These are phyloP conservation scores for Ariopsis seemanni DNA, from an alignment of 2,113 vertebrate genomes.

Conservation along the genomic window DNA sequence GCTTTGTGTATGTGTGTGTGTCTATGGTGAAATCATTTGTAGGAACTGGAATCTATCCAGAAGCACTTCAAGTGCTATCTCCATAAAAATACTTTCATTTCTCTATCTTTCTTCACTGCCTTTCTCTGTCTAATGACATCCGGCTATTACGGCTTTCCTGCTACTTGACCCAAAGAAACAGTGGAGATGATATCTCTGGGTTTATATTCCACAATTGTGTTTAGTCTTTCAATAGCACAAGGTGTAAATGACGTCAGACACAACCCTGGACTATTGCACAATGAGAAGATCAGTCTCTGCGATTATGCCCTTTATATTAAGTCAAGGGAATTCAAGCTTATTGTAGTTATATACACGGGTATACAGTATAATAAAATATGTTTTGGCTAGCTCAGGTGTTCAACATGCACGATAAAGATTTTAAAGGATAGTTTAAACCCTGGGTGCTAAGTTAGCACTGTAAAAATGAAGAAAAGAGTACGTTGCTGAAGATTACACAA, in stretches of 20 bases:
- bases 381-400: not conserved
- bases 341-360: not conserved
- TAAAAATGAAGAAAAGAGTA: not conserved
- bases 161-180: constrained; percentile 3
- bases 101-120: not conserved
- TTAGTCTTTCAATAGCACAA: not conserved
- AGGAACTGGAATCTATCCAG: constrained; percentile 1
- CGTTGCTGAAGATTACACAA: not conserved
- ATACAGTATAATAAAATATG: not conserved
- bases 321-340: not conserved
- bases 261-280: not conserved
- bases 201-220: not conserved
- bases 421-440: not conserved
- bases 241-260: not conserved
- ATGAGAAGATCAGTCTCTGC: not conserved
- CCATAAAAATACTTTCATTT: not conserved
- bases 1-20: not conserved
- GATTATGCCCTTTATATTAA: not conserved
- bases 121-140: not conserved
- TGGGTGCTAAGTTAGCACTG: not conserved
- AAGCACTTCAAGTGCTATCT: constrained; percentile 9
- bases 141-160: constrained; percentile 14
- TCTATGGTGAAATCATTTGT: constrained; percentile 14
- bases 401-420: not conserved
- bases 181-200: constrained; percentile 7